These are phyloP conservation scores for Dastarcus helophoroides DNA, from an alignment of 2,888 invertebrate species.

Conservation along the genomic window DNA sequence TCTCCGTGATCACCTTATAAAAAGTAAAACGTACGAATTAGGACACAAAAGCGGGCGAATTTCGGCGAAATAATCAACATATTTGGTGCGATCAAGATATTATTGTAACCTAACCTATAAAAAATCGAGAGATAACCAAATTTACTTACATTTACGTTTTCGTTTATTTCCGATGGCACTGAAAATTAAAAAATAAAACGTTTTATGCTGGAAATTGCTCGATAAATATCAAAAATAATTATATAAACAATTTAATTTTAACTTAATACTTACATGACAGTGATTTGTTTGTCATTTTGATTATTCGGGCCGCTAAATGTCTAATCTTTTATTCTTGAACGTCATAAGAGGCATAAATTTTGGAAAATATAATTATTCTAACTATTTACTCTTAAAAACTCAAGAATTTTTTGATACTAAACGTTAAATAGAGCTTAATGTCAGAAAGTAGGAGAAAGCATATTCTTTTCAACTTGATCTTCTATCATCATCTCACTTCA, in stretches of 20 bases:
- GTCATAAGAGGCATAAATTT: too few species aligned
- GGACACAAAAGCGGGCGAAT: conserved; percentile 5
- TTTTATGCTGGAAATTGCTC: conserved; percentile 5
- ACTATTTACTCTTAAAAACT: too few species aligned
- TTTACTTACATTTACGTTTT: conserved; percentile 27
- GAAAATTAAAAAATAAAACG: conserved; percentile 17
- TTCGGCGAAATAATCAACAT: conserved; percentile 1
- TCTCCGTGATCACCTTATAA: conserved; percentile 24
- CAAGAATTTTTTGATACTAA: too few species aligned
- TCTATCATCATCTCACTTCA: too few species aligned
- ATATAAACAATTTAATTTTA: conserved; percentile 11
- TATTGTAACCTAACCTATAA: conserved; percentile 2
- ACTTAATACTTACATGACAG: conserved; percentile 28
- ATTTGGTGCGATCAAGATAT: not conserved
- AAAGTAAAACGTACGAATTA: conserved; percentile 7
- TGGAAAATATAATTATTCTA: too few species aligned
- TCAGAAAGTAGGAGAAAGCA: too few species aligned
- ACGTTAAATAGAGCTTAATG: too few species aligned
- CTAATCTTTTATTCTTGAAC: too few species aligned
- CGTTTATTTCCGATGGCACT: conserved; percentile 25
- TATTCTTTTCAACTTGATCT: too few species aligned
- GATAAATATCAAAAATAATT: not conserved
- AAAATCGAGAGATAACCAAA: not conserved
- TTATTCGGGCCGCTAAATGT: too few species aligned
- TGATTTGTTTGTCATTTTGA: conserved; percentile 27